Evolutionary conservation across 2,797 vertebrate genomes (phyloP), one percentile per base, ranked within the genome.

Genomic region (Gallinago nigripennis): DNA sequence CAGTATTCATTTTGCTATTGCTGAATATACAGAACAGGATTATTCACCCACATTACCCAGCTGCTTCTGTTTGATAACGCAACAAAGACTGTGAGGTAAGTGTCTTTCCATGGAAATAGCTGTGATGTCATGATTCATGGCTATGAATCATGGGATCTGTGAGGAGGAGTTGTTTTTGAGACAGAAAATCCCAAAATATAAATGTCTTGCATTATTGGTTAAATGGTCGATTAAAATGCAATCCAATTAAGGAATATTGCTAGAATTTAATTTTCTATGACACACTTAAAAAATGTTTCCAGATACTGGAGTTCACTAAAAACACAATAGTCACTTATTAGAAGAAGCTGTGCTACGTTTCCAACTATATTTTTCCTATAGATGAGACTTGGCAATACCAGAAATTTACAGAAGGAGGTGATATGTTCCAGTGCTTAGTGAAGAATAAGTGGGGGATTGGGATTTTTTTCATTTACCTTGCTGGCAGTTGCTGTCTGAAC

Each of bases 41-140:
- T 92, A 95, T 97, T 97, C 96, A 96, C 77, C 87, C 91, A 90
- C 95, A 94, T 92, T 91, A 91, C 82, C 92, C 95, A 97, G 92
- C 94, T 96, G 95, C 93, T 97, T 86, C 94, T 96, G 88, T 92
- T 92, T 85, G 86, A 88, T 94, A 95, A 76, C 24, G 63, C 78
- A 94, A 78, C 88, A 58, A 91, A 83, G 79, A 69, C 46, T 90
- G 73, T 16, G 83, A 94, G 90, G 90, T 91, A 95, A 93, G 25
- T 90, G 57, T 86, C 90, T 94, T 91, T 81, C 70, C 68, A 48
- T 77, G 41, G 86, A 75, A 94, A 94, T 90, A 60, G 66, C n/a
- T 86, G 53, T 95, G 95, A 94, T 85, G 82, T 94, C 94, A 96
- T 45, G 72, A 86, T 80, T 95, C 48, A 39, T 28, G 51, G 63